Evolutionary conservation across 1,140 invertebrate genomes (phyloP), one percentile per base, ranked within the genome.

Genomic region (Nymphalis io): DNA sequence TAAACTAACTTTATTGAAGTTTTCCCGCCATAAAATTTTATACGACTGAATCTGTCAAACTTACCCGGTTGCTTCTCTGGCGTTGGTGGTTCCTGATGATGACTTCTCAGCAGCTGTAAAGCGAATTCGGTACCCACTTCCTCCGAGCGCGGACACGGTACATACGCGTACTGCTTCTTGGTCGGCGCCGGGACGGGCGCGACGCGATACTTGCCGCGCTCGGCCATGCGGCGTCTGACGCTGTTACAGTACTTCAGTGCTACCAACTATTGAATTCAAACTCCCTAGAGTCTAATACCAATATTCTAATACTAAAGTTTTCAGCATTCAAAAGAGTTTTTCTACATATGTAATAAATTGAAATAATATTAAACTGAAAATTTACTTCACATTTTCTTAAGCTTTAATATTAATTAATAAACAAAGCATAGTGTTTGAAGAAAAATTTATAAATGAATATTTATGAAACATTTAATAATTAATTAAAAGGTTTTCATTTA

Each of bases 121-220:
- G 88, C 86, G 68, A 88, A 82, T 40, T 92, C 90, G 1, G 92
- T 91, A 72, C 93, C 87, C 23, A 93, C 91, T 78, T 93, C 93
- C 78, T 94, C 93, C 12, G 92, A 93, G 53, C 93, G 76, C 42
- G 93, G 93, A 78, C 93, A 94, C 44, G 93, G 93, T 39, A 91
- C 81, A 77, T 94, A 94, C 72, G 93, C 93, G 83, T 92, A 92
- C 60, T 92, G 92, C 77, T 91, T 92, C 68, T 93, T 92, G 61
- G 90, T 91, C 65, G 90, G 92, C 77, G 92, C 93, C 74, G 93
- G 93, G 62, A 80, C 78, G 72, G 89, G 87, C 87, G 87, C 87
- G 82, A 91, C 87, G 82, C 89, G 89, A 65, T 91, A 80, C 78
- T 81, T 89, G 69, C 83, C 80, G 75, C 89, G 89, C 73, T 91